Evolutionary conservation across 92 coral and sea anemone genomes (phyloP).

Genomic region (Hydrozoanthus gracilis): DNA sequence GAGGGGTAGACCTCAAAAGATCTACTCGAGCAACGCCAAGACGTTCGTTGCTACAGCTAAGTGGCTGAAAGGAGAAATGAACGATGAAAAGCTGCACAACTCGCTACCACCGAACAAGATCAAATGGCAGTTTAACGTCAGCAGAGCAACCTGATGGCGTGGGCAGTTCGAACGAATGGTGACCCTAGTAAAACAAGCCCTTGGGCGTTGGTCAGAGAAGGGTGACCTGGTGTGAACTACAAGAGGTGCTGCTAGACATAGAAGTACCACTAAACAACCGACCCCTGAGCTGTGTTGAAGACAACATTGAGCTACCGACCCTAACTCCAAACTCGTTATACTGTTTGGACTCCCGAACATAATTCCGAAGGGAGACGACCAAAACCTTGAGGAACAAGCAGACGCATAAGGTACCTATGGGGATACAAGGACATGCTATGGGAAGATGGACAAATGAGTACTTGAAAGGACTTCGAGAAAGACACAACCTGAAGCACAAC

Average conservation of each 20-base stretch:
- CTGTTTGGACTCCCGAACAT: not conserved
- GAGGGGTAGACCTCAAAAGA: not conserved
- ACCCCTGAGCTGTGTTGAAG: not conserved
- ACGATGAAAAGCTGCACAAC: not conserved
- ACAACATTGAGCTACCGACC: not conserved
- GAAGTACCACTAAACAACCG: not conserved
- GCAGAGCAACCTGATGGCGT: not conserved
- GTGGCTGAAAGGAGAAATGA: not conserved
- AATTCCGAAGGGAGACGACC: not conserved
- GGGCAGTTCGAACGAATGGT: constrained; percentile 11
- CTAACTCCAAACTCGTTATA: not conserved
- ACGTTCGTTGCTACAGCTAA: constrained; percentile 28
- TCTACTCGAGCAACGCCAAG: not conserved
- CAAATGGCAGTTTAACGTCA: not conserved
- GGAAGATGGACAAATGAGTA: constrained; percentile 4
- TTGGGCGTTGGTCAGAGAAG: not conserved
- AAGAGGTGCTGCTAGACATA: constrained; percentile 3
- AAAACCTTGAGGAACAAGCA: not conserved
- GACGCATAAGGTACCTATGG: not conserved
- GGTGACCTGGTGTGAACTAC: not conserved
- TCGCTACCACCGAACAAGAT: not conserved
- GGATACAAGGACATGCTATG: not conserved
- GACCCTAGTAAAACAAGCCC: not conserved
- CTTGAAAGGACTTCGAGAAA: not conserved
- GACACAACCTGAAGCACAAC: not conserved